phyloP scores from a whole-genome alignment of 2,113 vertebrate species.

The Chloropsis cyanopogon region DNA sequence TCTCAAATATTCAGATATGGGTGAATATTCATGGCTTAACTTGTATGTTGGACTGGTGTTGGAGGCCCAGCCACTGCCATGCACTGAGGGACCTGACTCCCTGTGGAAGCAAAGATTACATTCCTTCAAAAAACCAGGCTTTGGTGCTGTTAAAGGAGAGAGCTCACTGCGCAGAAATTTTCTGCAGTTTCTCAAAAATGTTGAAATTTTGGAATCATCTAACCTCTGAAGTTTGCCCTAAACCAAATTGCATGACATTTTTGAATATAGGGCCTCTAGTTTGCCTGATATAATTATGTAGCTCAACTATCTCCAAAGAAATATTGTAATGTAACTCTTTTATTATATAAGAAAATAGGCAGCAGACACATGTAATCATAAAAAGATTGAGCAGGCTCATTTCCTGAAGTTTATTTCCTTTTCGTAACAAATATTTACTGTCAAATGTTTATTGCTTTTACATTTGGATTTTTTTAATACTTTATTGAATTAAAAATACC shows the following conservation, averaged over 20 bases:
- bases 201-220: neutral
- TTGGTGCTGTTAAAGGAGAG: neutral
- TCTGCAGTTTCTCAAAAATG: neutral
- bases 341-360: slow-evolving; percentile 14
- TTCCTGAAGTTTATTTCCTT: slow-evolving; percentile 66
- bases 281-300: neutral
- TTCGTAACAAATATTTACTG: slow-evolving; percentile 76
- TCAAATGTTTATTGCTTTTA: slow-evolving; percentile 70
- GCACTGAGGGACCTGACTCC: neutral
- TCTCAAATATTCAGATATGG: neutral
- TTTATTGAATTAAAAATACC: slow-evolving; percentile 78
- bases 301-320: neutral
- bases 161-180: neutral
- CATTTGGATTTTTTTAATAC: slow-evolving; percentile 73
- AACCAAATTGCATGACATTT: neutral
- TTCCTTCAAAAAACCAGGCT: neutral
- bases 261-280: neutral
- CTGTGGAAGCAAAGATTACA: neutral
- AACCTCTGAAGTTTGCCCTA: neutral
- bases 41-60: neutral
- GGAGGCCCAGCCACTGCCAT: neutral
- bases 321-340: neutral
- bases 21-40: neutral
- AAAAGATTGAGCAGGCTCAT: slow-evolving; percentile 63
- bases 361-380: slow-evolving; percentile 56